Evolutionary conservation across 1,140 invertebrate genomes (phyloP).

Genomic region (Nautilus pompilius): DNA sequence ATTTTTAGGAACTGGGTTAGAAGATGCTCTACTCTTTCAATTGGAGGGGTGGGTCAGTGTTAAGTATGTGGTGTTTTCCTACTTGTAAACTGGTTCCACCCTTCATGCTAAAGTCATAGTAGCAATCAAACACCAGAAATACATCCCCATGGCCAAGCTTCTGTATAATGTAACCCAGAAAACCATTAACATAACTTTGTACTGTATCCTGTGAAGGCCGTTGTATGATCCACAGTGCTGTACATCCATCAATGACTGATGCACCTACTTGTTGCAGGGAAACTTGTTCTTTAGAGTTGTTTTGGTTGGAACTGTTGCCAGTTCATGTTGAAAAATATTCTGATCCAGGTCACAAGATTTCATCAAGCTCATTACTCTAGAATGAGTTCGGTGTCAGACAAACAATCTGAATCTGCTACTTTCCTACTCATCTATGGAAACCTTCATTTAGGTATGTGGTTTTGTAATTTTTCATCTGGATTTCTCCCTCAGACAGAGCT

Average conservation of each 20-base stretch:
- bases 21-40: too few species aligned
- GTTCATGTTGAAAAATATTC: conserved; percentile 6
- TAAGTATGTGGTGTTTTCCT: too few species aligned
- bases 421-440: background rate
- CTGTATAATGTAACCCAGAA: background rate
- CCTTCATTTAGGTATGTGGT: background rate
- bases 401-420: too few species aligned
- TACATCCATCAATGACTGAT: conserved; percentile 17
- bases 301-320: conserved; percentile 5
- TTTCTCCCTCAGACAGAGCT: background rate
- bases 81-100: too few species aligned
- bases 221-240: conserved; percentile 15
- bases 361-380: conserved; percentile 6
- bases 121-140: too few species aligned
- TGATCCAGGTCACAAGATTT: background rate
- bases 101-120: too few species aligned
- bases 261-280: background rate
- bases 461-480: conserved; percentile 8
- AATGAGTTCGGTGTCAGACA: too few species aligned
- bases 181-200: conserved; percentile 5
- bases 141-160: conserved; percentile 10
- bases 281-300: conserved; percentile 10
- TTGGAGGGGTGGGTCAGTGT: too few species aligned
- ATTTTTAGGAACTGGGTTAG: too few species aligned
- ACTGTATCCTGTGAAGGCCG: conserved; percentile 13